Conservation (phyloP, 2,888 invertebrate species). For the Tenthredo scrophulariae region DNA sequence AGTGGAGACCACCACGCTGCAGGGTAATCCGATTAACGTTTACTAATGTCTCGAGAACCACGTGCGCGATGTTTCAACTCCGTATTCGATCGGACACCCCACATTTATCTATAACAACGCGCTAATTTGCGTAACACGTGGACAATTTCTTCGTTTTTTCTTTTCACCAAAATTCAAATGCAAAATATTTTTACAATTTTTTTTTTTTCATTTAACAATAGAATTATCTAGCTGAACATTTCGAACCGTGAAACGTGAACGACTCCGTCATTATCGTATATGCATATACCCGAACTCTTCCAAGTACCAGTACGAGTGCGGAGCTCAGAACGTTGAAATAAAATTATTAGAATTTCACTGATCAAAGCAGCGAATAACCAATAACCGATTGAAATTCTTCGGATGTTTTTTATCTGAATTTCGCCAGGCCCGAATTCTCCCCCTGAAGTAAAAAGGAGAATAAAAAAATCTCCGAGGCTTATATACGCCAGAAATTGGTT, state of each 20-base stretch:
- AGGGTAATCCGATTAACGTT: constrained; percentile 43
- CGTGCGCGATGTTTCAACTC: constrained; percentile 43
- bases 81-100: constrained; percentile 18
- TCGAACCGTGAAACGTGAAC: neutral
- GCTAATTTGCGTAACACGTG: neutral
- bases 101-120: neutral
- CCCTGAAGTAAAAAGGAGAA: neutral
- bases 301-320: neutral
- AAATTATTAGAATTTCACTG: constrained; percentile 4
- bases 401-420: neutral
- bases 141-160: neutral
- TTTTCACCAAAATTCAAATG: neutral
- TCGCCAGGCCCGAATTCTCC: neutral
- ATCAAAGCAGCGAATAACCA: neutral
- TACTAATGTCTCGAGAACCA: constrained; percentile 44
- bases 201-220: neutral
- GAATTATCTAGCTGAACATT: neutral
- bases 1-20: constrained; percentile 47
- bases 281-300: constrained; percentile 10
- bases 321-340: neutral
- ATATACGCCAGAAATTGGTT: constrained; percentile 13
- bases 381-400: neutral
- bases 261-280: neutral
- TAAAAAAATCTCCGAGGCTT: neutral
- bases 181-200: neutral